A percentile compares a stretch with the other conserved stretches of the same genome.
Evolutionary conservation across 1,140 invertebrate genomes (phyloP).

Genomic region (Sipha flava): DNA sequence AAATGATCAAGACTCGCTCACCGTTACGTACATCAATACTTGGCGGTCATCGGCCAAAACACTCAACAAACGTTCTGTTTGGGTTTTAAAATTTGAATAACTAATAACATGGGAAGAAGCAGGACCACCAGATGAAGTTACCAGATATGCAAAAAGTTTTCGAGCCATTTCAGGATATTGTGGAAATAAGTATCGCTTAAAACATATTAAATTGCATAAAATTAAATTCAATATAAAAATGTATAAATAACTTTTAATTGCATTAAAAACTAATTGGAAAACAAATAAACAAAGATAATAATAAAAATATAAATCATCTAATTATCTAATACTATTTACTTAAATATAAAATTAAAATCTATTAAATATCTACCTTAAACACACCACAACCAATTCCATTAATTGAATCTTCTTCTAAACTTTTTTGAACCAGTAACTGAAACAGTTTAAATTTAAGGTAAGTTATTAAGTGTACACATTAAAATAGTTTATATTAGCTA

Average conservation of each 20-base stretch:
- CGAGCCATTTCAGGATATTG: conserved; percentile 61
- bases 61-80: conserved; percentile 60
- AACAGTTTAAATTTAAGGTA: conserved; percentile 1
- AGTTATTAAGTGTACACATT: neutral
- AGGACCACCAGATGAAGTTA: conserved; percentile 48
- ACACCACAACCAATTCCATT: conserved; percentile 37
- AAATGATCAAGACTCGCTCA: conserved; percentile 32
- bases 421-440: conserved; percentile 39
- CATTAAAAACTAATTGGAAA: neutral
- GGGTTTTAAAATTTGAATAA: conserved; percentile 54
- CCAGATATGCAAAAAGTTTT: conserved; percentile 57
- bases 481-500: no score
- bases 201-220: neutral
- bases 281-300: neutral
- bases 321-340: no score
- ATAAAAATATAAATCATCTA: neutral
- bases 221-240: conserved; percentile 4
- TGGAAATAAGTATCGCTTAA: conserved; percentile 65
- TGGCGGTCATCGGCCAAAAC: conserved; percentile 57
- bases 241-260: no score
- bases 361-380: conserved; percentile 34
- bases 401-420: conserved; percentile 38
- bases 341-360: neutral
- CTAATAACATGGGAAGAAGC: conserved; percentile 52
- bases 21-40: conserved; percentile 57